A percentile compares a stretch with the other conserved stretches of the same genome.
These are phyloP conservation scores for Clanis bilineata DNA, from an alignment of 2,888 invertebrate genomes.

Conservation along the genomic window DNA sequence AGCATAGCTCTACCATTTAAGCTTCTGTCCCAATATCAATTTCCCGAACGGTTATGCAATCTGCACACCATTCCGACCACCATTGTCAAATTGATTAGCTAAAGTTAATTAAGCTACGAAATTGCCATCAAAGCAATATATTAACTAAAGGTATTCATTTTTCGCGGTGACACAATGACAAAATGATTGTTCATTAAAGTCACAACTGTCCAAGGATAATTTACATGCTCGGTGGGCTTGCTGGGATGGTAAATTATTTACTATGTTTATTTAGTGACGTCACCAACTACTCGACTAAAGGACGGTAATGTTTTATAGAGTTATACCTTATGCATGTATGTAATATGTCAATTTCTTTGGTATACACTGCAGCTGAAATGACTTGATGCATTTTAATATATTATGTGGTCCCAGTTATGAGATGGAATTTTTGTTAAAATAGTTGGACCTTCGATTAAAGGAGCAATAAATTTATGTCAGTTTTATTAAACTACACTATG, in stretches of 20 bases:
- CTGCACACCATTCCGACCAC: not conserved
- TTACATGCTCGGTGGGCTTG: not conserved
- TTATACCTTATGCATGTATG: too few species aligned
- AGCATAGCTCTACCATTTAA: too few species aligned
- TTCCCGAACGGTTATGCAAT: not conserved
- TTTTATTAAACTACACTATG: too few species aligned
- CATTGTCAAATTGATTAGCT: not conserved
- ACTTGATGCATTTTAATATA: too few species aligned
- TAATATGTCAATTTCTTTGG: too few species aligned
- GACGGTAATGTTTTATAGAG: too few species aligned
- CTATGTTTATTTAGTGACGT: not conserved
- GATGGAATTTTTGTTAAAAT: too few species aligned
- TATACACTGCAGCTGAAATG: too few species aligned
- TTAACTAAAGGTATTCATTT: not conserved
- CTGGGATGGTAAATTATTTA: not conserved
- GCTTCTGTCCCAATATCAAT: not conserved
- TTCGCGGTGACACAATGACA: not conserved
- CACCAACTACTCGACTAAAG: too few species aligned
- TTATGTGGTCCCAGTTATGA: too few species aligned
- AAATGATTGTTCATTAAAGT: constrained; percentile 6
- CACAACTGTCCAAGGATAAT: not conserved
- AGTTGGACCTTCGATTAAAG: too few species aligned
- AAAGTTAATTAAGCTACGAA: not conserved
- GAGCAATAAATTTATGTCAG: too few species aligned
- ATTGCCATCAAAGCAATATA: not conserved